phyloP scores from a whole-genome alignment of 2,888 invertebrate genomes.

The Clostera curtula region DNA sequence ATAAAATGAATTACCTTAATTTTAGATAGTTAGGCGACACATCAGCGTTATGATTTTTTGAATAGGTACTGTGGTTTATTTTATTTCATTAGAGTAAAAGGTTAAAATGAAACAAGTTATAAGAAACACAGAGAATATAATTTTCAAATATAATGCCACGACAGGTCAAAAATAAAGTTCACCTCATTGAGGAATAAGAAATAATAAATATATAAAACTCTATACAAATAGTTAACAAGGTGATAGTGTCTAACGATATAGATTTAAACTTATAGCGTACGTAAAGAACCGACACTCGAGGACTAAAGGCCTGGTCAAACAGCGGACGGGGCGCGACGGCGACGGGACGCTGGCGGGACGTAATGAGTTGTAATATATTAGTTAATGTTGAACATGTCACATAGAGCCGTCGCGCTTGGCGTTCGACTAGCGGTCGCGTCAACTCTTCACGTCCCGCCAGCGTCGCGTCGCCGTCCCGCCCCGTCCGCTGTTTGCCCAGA shows the following conservation, averaged over 20 bases:
- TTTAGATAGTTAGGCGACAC: too few species aligned
- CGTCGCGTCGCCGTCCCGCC: too few species aligned
- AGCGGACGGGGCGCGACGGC: too few species aligned
- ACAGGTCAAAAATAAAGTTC: constrained; percentile 70
- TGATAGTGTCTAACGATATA: constrained; percentile 42
- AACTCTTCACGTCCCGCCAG: too few species aligned
- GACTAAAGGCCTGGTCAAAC: constrained; percentile 13
- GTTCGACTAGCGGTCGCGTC: too few species aligned
- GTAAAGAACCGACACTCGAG: constrained; percentile 16
- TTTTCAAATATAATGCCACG: constrained; percentile 71
- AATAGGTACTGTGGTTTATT: background rate
- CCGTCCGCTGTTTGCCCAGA: too few species aligned
- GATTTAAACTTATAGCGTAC: constrained; percentile 19
- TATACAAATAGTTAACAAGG: constrained; percentile 73
- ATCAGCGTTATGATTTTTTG: too few species aligned
- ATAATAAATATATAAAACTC: constrained; percentile 66
- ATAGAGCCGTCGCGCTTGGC: too few species aligned
- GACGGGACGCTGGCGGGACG: too few species aligned
- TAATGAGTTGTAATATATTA: too few species aligned
- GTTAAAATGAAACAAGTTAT: constrained; percentile 38
- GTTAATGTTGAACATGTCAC: too few species aligned
- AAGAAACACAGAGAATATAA: constrained; percentile 74
- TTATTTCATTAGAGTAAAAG: background rate
- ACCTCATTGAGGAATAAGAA: constrained; percentile 60
- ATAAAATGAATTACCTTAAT: background rate